Evolutionary conservation across 2,797 vertebrate species (phyloP).

Genomic region (Cyclopterus lumpus): DNA sequence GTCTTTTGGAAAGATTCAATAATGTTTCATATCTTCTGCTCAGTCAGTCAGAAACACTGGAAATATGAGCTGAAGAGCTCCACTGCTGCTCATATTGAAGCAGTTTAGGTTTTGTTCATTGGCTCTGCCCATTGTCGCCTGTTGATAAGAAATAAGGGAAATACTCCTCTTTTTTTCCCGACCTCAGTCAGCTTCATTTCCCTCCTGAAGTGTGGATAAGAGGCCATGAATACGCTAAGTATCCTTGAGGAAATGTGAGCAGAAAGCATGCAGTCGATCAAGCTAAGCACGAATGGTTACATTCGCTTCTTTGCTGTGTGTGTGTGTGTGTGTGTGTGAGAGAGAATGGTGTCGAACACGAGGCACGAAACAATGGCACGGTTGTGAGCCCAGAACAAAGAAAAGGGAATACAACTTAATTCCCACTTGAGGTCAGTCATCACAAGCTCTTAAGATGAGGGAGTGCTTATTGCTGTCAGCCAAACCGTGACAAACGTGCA

Average conservation of each 20-base stretch:
- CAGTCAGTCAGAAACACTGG: slow-evolving; percentile 57
- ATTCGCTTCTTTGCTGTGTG: slow-evolving; percentile 26
- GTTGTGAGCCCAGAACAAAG: slow-evolving; percentile 25
- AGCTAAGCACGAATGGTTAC: slow-evolving; percentile 57
- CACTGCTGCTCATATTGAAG: slow-evolving; percentile 44
- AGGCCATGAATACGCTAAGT: slow-evolving; percentile 61
- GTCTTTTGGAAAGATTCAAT: slow-evolving; percentile 71
- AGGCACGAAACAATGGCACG: slow-evolving; percentile 24
- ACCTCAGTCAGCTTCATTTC: slow-evolving; percentile 60
- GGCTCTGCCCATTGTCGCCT: slow-evolving; percentile 51
- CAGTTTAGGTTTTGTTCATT: slow-evolving; percentile 59
- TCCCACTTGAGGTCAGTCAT: slow-evolving; percentile 12
- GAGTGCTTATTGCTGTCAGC: background rate
- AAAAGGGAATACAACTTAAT: slow-evolving; percentile 17
- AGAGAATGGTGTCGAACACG: slow-evolving; percentile 30
- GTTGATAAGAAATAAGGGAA: slow-evolving; percentile 65
- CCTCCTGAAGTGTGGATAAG: slow-evolving; percentile 67
- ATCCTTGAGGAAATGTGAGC: slow-evolving; percentile 67
- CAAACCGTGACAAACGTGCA: slow-evolving; percentile 1
- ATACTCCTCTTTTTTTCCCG: background rate
- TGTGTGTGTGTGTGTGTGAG: slow-evolving; percentile 2
- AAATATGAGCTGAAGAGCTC: slow-evolving; percentile 50
- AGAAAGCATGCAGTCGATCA: slow-evolving; percentile 56
- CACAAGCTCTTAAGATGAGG: background rate
- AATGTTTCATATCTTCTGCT: slow-evolving; percentile 70